These are phyloP conservation scores for Omphaloscelis lunosa DNA, from an alignment of 2,888 invertebrate genomes.

Conservation along the genomic window DNA sequence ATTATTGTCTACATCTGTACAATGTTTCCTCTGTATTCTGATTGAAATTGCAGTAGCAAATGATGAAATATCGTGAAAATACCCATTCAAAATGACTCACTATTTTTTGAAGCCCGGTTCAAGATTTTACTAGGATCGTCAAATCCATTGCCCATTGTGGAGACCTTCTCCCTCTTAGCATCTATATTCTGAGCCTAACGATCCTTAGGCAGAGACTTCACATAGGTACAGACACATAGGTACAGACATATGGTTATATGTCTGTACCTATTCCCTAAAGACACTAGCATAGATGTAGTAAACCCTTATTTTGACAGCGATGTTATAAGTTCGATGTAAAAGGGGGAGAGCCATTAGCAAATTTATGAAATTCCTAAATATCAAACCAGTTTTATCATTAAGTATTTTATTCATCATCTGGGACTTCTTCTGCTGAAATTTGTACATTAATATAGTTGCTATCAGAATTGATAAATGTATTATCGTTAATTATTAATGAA, in stretches of 20 bases:
- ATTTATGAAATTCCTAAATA: background rate
- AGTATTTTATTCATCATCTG: background rate
- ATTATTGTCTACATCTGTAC: background rate
- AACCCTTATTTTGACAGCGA: background rate
- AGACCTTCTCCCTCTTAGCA: too few species aligned
- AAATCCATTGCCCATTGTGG: background rate
- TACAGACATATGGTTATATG: too few species aligned
- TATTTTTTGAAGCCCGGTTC: background rate
- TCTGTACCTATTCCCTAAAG: too few species aligned
- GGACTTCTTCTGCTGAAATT: background rate
- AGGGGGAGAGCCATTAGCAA: too few species aligned
- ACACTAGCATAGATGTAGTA: too few species aligned
- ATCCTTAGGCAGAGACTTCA: background rate
- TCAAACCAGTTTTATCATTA: too few species aligned
- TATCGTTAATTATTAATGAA: conserved; percentile 13
- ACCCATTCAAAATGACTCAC: background rate
- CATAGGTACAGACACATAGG: too few species aligned
- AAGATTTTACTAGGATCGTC: background rate
- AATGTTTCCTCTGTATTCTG: background rate
- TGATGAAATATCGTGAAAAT: background rate
- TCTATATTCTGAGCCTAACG: background rate
- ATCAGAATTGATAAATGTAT: conserved; percentile 19
- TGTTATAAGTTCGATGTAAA: too few species aligned
- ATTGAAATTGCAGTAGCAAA: background rate
- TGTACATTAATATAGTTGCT: background rate